Percentiles rank a stretch among this genome's conserved stretches.
Evolutionary conservation across 2,888 invertebrate species (phyloP).

Genomic region (Drosophila anceps): DNA sequence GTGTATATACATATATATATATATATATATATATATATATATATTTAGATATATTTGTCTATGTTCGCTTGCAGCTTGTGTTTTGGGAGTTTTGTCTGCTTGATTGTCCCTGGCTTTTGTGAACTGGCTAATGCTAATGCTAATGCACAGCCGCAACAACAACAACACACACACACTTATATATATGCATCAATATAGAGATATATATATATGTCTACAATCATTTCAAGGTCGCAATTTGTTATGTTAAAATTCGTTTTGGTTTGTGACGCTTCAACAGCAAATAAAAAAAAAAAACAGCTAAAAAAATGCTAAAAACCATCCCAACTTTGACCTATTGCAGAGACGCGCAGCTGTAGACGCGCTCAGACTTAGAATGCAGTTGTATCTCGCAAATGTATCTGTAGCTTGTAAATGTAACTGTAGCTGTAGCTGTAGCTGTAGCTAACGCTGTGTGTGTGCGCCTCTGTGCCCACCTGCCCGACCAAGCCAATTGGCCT

Average conservation of each 20-base stretch:
- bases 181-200: neutral
- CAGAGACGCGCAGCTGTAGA: conserved; percentile 10
- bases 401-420: conserved; percentile 17
- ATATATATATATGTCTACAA: conserved; percentile 1
- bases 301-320: neutral
- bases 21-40: neutral
- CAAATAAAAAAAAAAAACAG: neutral
- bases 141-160: too few species aligned
- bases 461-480: conserved; percentile 71
- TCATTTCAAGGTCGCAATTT: conserved; percentile 54
- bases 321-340: conserved; percentile 60
- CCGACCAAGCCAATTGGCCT: conserved; percentile 80
- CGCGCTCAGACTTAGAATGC: conserved; percentile 2
- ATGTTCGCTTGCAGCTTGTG: neutral
- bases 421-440: conserved; percentile 6
- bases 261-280: conserved; percentile 3
- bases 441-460: too few species aligned
- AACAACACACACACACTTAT: too few species aligned
- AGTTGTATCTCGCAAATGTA: conserved; percentile 8
- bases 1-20: conserved; percentile 2
- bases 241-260: conserved; percentile 22
- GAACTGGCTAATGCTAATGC: conserved; percentile 70
- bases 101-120: conserved; percentile 60
- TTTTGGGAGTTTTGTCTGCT: conserved; percentile 16
- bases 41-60: neutral